Evolutionary conservation across 2,113 vertebrate species (phyloP).

Genomic region (Cavia porcellus): DNA sequence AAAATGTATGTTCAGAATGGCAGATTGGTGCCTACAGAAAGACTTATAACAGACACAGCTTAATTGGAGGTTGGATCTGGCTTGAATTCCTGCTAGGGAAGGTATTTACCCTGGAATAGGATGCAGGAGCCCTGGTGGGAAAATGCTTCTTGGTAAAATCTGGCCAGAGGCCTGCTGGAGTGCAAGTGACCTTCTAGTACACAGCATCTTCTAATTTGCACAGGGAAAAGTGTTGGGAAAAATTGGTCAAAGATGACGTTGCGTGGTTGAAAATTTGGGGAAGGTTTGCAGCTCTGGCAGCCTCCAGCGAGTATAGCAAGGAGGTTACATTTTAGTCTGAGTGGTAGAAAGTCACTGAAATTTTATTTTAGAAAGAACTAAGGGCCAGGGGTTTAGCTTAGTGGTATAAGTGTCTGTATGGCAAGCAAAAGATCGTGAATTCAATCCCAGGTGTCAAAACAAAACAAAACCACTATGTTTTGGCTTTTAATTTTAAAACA

Average conservation of each 20-base stretch:
- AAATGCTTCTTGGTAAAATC: not conserved
- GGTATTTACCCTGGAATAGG: not conserved
- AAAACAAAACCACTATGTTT: no score
- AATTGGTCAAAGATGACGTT: not conserved
- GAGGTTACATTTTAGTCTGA: slow-evolving; percentile 16
- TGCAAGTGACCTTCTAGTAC: not conserved
- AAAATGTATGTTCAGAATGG: not conserved
- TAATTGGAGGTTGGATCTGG: not conserved
- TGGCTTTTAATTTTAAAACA: slow-evolving; percentile 17
- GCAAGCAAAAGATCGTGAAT: no score
- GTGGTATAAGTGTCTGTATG: no score
- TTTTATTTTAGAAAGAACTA: not conserved
- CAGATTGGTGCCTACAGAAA: not conserved
- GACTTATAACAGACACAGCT: not conserved
- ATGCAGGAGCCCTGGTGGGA: not conserved
- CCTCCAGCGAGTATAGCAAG: not conserved
- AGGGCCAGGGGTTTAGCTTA: no score
- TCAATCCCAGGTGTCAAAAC: no score
- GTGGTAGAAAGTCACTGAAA: not conserved
- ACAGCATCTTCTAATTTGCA: not conserved
- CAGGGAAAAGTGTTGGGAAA: not conserved
- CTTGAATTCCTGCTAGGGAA: not conserved
- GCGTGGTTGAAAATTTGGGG: not conserved
- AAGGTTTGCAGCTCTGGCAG: not conserved
- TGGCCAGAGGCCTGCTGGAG: not conserved